Evolutionary conservation across 2,797 vertebrate species (phyloP), one percentile per base, ranked within the genome.

Genomic region (Echiichthys vipera): DNA sequence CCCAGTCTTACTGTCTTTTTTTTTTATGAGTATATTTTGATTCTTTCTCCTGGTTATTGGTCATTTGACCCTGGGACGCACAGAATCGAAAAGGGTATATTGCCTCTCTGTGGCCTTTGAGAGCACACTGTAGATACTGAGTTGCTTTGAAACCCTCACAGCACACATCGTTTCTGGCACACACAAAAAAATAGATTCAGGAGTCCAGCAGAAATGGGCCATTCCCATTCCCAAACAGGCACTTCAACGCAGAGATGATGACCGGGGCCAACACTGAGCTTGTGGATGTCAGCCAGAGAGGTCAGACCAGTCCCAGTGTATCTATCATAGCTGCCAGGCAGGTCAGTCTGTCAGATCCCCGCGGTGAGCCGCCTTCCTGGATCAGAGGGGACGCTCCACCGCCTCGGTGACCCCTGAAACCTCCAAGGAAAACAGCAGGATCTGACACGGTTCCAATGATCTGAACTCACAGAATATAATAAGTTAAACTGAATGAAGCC

Each of bases 261-360:
- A 84, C 77, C 34, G 15, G 47, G 77, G 79, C 74, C 86, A 71
- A 53, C 67, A 36, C 32, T 29, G 82, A 84, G 85, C 82, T 36
- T 3, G 80, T 78, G 78, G 81, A 83, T 84, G 90, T 91, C 88
- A 89, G 88, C 89, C 87, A 85, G 85, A 74, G 78, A 83, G 90
- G 88, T 90, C 86, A 68, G 10, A 53, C 25, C 58, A 64, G 88
- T 88, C 87, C 91, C 88, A 78, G 77, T 74, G 89, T 91, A 89
- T 93, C 89, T 80, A 90, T 92, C 92, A 91, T 74, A 77, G 83
- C 89, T 89, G 91, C 92, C 91, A 89, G 84, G 75, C 80, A 65
- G 92, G 92, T 92, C 90, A 84, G 37, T n/a, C 84, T 88, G 89
- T 89, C 91, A 85, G 56, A 58, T 91, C 91, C 90, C 90, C 67